Evolutionary conservation across 2,113 vertebrate species (phyloP).

Genomic region (Laterallus jamaicensis): DNA sequence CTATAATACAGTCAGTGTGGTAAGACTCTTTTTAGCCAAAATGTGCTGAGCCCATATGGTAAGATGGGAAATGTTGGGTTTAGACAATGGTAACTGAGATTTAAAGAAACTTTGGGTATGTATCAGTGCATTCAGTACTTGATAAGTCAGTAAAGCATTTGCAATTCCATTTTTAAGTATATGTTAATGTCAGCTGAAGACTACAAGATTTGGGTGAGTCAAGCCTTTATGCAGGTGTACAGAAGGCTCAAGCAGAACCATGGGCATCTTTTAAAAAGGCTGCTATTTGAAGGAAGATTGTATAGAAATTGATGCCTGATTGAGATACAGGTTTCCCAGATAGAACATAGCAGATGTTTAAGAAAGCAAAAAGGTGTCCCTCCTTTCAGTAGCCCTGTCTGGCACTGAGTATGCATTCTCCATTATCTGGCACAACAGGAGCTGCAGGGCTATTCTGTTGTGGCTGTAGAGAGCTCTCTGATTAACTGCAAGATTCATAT

Average conservation of each 20-base stretch:
- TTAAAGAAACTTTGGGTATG: not conserved
- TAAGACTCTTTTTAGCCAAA: not conserved
- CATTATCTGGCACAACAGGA: fast-evolving
- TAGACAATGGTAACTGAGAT: not conserved
- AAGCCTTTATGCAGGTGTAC: not conserved
- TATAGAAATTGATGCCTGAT: not conserved
- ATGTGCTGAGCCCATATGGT: not conserved
- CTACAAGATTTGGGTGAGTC: not conserved
- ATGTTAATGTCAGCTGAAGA: not conserved
- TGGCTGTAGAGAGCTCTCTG: not conserved
- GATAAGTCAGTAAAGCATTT: not conserved
- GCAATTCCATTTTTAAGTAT: not conserved
- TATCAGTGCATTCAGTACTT: not conserved
- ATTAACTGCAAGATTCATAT: not conserved
- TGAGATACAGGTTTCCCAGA: not conserved
- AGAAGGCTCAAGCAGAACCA: not conserved
- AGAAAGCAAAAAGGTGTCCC: not conserved
- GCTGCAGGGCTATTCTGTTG: not conserved
- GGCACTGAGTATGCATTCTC: not conserved
- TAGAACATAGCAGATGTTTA: not conserved
- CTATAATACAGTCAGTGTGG: not conserved
- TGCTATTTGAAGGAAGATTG: not conserved
- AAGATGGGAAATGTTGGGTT: not conserved
- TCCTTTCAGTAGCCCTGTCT: not conserved
- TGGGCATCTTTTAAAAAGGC: not conserved